phyloP scores from a whole-genome alignment of 2,797 vertebrate genomes.

The Xenentodon cancila region DNA sequence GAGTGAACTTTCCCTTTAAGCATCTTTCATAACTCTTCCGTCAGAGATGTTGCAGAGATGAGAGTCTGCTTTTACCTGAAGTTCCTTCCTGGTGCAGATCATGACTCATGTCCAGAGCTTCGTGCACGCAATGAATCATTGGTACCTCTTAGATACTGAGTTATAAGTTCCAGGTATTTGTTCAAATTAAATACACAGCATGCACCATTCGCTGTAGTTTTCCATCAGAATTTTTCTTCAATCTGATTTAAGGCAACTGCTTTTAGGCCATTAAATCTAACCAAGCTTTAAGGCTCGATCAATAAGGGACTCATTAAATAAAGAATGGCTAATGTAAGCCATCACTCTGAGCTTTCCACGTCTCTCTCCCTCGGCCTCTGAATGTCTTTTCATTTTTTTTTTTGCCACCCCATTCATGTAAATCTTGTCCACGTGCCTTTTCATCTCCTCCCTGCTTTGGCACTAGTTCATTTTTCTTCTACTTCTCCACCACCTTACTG shows the following conservation, averaged over 20 bases:
- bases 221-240: constrained; percentile 1
- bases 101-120: not conserved
- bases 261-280: constrained; percentile 50
- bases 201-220: fast-evolving
- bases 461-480: no score
- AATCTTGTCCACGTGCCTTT: constrained; percentile 22
- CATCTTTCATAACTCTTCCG: not conserved
- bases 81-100: not conserved
- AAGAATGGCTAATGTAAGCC: constrained; percentile 58
- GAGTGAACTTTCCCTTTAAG: not conserved
- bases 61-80: not conserved
- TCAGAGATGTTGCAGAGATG: not conserved
- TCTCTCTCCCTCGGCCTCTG: constrained; percentile 15
- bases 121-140: not conserved
- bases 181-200: not conserved
- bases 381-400: constrained; percentile 31
- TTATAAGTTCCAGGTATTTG: constrained; percentile 6
- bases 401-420: constrained; percentile 14
- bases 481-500: no score
- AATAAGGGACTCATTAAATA: constrained; percentile 57
- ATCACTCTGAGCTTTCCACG: constrained; percentile 48
- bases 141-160: not conserved
- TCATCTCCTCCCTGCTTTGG: not conserved
- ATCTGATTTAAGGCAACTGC: constrained; percentile 33
- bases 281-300: constrained; percentile 36